phyloP scores from a whole-genome alignment of 2,113 vertebrate genomes.

The Erinaceus europaeus region DNA sequence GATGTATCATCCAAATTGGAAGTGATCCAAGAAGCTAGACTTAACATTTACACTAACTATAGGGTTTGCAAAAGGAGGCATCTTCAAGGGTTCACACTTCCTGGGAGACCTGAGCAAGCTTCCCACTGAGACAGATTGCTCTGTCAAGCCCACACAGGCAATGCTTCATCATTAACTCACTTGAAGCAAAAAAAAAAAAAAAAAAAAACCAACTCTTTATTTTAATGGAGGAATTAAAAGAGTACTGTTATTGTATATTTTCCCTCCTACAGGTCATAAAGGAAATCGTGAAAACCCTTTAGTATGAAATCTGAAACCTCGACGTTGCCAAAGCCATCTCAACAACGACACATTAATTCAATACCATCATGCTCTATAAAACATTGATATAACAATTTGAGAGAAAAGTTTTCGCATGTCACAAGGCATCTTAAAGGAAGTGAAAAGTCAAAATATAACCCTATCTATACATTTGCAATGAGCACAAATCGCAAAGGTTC shows the following conservation, averaged over 20 bases:
- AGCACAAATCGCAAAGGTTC: constrained; percentile 58
- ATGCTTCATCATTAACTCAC: constrained; percentile 76
- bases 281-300: constrained; percentile 6
- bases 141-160: constrained; percentile 73
- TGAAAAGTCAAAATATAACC: background rate
- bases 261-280: background rate
- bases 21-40: constrained; percentile 2
- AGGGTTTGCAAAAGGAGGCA: constrained; percentile 49
- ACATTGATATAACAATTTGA: too few relatives aligned
- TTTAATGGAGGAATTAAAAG: constrained; percentile 75
- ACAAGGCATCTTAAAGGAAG: background rate
- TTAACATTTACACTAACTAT: background rate
- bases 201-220: too few relatives aligned
- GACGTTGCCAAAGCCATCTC: constrained; percentile 10
- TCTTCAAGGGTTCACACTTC: constrained; percentile 61
- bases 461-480: background rate
- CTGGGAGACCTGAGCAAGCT: constrained; percentile 65
- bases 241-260: background rate
- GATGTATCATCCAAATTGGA: constrained; percentile 35
- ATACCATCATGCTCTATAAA: background rate
- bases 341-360: background rate
- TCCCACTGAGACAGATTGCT: constrained; percentile 77
- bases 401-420: background rate
- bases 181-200: constrained; percentile 63
- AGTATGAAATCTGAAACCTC: background rate